Evolutionary conservation across 1,140 invertebrate genomes (phyloP), one percentile per base, ranked within the genome.

Genomic region (Papilio glaucus): DNA sequence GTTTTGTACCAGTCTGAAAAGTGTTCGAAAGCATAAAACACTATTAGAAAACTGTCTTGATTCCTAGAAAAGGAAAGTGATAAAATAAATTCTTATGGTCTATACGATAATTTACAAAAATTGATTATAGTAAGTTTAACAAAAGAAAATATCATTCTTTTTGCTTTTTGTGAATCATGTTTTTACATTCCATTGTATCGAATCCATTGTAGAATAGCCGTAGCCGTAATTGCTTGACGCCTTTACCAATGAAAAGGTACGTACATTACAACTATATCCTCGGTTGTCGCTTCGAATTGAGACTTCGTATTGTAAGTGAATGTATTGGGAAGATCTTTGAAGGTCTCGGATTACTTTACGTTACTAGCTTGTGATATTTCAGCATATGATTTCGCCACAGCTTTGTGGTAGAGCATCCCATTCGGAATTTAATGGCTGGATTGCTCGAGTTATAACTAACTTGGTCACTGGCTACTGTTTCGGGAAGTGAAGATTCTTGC

Each of bases 221-320:
- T 49, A 49, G 18, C 8, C 45, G 45, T 21, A 49, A 49, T 49
- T 21, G 45, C 45, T 3, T 10, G 21, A 49, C 21, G 10, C 8
- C 4, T 10, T 39, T 39, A n/a, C n/a, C n/a, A n/a, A n/a, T 39
- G 8, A 39, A 39, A 15, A 49, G 21, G 7, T 21, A 49, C n/a
- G n/a, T n/a, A 9, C 15, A 49, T 49, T 49, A 49, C 42, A 49
- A 49, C 42, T 49, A 21, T 49, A 49, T 49, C 45, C 45, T 49
- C 45, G 18, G 18, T 9, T 49, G 45, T 49, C 45, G 21, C 10
- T 49, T 49, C 4, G 18, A 21, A 49, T 49, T 49, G 18, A 49
- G 18, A 3, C 8, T 49, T 15, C n/a, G n/a, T n/a, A n/a, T n/a
- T 21, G 21, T 9, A 49, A 49, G 45, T 49, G 45, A 49, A 49